Evolutionary conservation across 2,888 invertebrate species (phyloP), one percentile per base, ranked within the genome.

Genomic region (Meandrusa payeni): DNA sequence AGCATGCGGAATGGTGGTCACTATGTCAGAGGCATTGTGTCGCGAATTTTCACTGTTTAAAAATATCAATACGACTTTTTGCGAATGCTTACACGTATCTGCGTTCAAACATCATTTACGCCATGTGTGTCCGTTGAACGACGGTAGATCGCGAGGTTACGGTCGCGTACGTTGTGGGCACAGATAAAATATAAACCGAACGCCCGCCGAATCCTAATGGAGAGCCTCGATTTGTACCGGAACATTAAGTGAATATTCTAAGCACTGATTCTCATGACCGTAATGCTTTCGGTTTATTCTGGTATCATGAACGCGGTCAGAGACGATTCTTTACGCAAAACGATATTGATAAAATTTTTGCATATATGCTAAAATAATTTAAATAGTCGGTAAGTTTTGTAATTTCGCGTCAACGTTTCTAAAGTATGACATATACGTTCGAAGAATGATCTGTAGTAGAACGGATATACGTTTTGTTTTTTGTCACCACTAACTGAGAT

Each of bases 31-130:
- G 57, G 63, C 56, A 75, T 76, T 74, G 76, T 77, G 61, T 66
- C 46, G 69, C 66, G 57, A 65, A 69, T 66, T 65, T 67, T 64
- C 53, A 56, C 61, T 56, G 59, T 61, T 66, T 64, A 61, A 66
- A 36, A 71, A 68, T 64, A 58, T 55, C 53, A 55, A 57, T 53
- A 53, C 61, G 59, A 59, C 63, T 57, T 64, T 69, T 73, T 73
- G 64, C 56, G 62, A 78, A 74, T 75, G 55, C 69, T 64, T 60
- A 64, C 76, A 76, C 75, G 79, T 75, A 64, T 64, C 57, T 66
- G 76, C 65, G 76, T 80, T 80, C 74, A 76, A 77, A 77, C 69
- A 75, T 70, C 69, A 76, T 77, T 78, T 77, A 70, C 69, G 74
- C 70, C 76, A 75, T 75, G 69, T 59, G 76, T 79, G 79, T 81